These are phyloP conservation scores for Rhynchomys soricoides DNA, from an alignment of 2,113 vertebrate genomes.

Conservation along the genomic window DNA sequence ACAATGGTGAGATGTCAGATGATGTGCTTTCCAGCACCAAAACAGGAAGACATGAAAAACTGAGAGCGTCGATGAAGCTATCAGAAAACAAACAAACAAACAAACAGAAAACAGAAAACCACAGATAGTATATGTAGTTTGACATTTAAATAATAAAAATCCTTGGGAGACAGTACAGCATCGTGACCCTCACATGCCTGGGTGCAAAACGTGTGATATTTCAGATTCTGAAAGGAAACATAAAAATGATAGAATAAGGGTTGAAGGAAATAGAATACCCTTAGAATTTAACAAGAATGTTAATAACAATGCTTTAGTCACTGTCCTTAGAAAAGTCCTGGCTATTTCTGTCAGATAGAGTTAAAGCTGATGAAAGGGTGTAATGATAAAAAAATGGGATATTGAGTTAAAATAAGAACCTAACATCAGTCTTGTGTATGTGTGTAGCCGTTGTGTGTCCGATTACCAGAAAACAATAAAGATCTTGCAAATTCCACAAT, in stretches of 20 bases:
- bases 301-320: not conserved
- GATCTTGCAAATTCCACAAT: not conserved
- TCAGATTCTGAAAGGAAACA: not conserved
- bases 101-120: not conserved
- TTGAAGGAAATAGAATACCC: constrained; percentile 33
- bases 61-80: constrained; percentile 9
- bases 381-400: not conserved
- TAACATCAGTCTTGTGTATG: not conserved
- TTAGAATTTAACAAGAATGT: constrained; percentile 44
- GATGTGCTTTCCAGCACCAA: not conserved
- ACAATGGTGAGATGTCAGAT: not conserved
- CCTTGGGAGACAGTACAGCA: not conserved
- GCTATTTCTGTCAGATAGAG: constrained; percentile 37
- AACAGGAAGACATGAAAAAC: constrained; percentile 35
- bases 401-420: not conserved
- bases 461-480: constrained; percentile 34
- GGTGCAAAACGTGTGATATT: constrained; percentile 7
- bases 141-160: constrained; percentile 32
- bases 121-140: constrained; percentile 22
- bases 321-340: constrained; percentile 24
- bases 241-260: not conserved
- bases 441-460: not conserved
- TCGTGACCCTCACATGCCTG: not conserved
- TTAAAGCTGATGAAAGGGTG: constrained; percentile 32
- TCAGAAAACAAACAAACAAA: not conserved